Percentiles rank a stretch among this genome's conserved stretches.
phyloP scores from a whole-genome alignment of 1,140 invertebrate genomes.

The Pentalonia nigronervosa region DNA sequence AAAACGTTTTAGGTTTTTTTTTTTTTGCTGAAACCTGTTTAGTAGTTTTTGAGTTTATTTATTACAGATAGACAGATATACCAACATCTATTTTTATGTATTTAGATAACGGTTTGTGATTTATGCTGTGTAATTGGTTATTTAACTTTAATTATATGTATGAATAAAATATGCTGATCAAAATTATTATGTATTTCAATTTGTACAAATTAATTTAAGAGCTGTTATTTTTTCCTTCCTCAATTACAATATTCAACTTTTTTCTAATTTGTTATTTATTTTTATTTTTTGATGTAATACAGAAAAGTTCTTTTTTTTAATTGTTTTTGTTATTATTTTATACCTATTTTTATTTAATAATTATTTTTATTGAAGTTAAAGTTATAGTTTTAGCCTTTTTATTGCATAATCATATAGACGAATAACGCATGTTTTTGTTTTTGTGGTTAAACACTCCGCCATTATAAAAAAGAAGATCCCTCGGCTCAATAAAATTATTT shows the following conservation, averaged over 20 bases:
- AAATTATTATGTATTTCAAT: constrained; percentile 3
- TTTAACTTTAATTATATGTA: background rate
- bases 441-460: too few species aligned
- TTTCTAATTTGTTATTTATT: constrained; percentile 14
- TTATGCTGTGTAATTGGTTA: background rate
- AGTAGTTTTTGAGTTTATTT: too few species aligned
- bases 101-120: background rate
- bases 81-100: too few species aligned
- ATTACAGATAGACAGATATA: background rate
- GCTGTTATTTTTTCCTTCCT: background rate
- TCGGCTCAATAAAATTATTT: too few species aligned
- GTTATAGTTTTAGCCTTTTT: too few species aligned
- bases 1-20: too few species aligned
- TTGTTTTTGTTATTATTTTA: background rate
- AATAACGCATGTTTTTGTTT: too few species aligned
- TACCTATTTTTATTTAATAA: background rate
- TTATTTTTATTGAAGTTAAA: too few species aligned
- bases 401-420: too few species aligned
- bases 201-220: background rate
- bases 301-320: background rate
- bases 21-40: too few species aligned
- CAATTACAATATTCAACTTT: background rate
- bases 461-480: too few species aligned
- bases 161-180: constrained; percentile 21
- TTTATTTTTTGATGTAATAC: background rate